Percentiles rank a stretch among this genome's conserved stretches.
Conservation (phyloP, 2,113 vertebrate genomes). For the Corvus cornix region DNA sequence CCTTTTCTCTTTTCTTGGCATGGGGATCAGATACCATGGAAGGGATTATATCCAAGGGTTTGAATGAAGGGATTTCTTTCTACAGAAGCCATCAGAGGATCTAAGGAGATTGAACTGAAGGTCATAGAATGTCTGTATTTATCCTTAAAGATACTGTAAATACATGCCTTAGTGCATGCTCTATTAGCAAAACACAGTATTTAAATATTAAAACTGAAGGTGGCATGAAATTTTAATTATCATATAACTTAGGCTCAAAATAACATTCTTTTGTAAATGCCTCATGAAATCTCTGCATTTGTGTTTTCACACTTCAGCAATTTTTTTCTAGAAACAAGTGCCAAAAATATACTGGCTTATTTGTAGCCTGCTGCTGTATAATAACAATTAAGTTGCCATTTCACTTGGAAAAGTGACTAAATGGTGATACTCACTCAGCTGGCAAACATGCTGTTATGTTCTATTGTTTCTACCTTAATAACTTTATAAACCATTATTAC, state of each 20-base stretch:
- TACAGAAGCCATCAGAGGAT: not conserved
- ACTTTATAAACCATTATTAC: conserved; percentile 22
- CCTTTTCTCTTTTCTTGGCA: not conserved
- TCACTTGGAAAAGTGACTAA: not conserved
- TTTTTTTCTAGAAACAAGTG: not conserved
- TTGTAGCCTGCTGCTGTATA: not conserved
- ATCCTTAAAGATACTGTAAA: not conserved
- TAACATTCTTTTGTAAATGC: not conserved
- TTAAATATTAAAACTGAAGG: not conserved
- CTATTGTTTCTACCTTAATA: not conserved
- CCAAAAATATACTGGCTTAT: not conserved
- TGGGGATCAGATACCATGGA: not conserved
- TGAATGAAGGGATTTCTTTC: not conserved
- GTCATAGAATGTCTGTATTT: not conserved
- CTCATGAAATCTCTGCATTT: not conserved
- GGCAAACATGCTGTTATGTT: not conserved
- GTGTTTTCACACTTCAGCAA: not conserved
- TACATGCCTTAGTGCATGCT: not conserved
- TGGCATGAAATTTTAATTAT: not conserved
- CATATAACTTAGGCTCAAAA: not conserved
- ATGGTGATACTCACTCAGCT: not conserved
- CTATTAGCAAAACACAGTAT: not conserved
- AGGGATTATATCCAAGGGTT: not conserved
- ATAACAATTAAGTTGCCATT: conserved; percentile 1
- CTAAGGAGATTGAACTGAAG: not conserved